A percentile compares a stretch with the other conserved stretches of the same genome.
Evolutionary conservation across 2,113 vertebrate species (phyloP).

Genomic region (Tragelaphus buxtoni): DNA sequence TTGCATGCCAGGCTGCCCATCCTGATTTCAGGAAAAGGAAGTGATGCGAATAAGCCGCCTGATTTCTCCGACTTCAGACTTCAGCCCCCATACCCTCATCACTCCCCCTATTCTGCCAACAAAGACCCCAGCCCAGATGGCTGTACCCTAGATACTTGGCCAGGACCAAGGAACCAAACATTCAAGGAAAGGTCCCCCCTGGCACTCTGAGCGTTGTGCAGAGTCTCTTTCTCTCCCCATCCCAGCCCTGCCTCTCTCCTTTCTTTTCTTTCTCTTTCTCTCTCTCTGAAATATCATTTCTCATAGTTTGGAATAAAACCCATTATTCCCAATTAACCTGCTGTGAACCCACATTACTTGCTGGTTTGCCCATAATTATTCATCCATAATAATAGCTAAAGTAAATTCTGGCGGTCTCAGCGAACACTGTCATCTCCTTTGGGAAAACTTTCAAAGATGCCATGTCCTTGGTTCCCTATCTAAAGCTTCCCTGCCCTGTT

Average conservation of each 20-base stretch:
- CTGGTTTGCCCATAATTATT: constrained; percentile 88
- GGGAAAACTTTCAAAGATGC: constrained; percentile 79
- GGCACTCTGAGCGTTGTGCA: constrained; percentile 13
- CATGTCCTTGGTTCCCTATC: constrained; percentile 78
- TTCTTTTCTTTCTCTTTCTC: not conserved
- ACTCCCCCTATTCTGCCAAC: not conserved
- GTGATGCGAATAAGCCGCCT: not conserved
- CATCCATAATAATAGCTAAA: constrained; percentile 89
- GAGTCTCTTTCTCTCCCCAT: not conserved
- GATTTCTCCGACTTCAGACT: not conserved
- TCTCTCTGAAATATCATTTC: constrained; percentile 80
- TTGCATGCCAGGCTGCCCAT: not conserved
- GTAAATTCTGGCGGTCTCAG: constrained; percentile 81
- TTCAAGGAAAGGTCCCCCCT: constrained; percentile 55
- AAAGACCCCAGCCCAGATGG: not conserved
- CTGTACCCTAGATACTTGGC: not conserved
- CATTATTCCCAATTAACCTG: constrained; percentile 91
- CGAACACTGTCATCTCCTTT: constrained; percentile 77
- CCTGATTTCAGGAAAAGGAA: not conserved
- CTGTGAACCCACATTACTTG: constrained; percentile 84
- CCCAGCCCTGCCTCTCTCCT: not conserved
- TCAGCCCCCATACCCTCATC: not conserved
- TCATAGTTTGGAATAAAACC: constrained; percentile 84
- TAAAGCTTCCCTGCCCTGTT: constrained; percentile 39
- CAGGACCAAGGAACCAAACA: not conserved